Conservation (phyloP, 2,113 vertebrate species). For the Coreoperca whiteheadi region DNA sequence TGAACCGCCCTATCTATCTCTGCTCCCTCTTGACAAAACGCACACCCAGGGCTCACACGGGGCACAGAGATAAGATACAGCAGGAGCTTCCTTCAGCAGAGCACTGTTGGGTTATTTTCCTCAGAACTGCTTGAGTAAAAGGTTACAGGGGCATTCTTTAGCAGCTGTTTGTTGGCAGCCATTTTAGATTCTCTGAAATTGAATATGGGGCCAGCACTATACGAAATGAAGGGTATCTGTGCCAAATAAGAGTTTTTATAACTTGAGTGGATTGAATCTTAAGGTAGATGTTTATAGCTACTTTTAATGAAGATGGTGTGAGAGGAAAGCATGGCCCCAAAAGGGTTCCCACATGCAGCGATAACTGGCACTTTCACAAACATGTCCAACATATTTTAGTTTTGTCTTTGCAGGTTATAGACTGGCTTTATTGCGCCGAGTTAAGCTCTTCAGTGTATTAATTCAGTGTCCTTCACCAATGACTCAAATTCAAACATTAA, state of each 20-base stretch:
- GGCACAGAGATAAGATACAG: conserved; percentile 75
- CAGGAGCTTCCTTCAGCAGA: conserved; percentile 74
- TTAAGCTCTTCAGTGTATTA: not conserved
- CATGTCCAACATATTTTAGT: conserved; percentile 53
- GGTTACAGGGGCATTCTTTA: conserved; percentile 45
- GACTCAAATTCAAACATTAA: not conserved
- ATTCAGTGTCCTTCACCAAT: not conserved
- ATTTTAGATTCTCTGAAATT: conserved; percentile 50
- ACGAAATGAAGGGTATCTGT: not conserved
- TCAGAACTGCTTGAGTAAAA: conserved; percentile 77
- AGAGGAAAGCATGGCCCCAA: not conserved
- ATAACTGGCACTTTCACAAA: conserved; percentile 54
- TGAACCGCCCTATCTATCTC: conserved; percentile 73
- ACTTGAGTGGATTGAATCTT: conserved; percentile 19
- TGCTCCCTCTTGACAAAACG: conserved; percentile 62
- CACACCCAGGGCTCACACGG: conserved; percentile 59
- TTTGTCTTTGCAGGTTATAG: not conserved
- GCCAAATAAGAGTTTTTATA: conserved; percentile 9
- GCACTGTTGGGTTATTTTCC: conserved; percentile 75
- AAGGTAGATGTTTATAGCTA: conserved; percentile 19
- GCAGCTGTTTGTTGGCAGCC: conserved; percentile 45
- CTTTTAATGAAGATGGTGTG: conserved; percentile 5
- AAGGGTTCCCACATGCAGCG: not conserved
- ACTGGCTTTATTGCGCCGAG: not conserved
- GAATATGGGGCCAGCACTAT: conserved; percentile 12